These are phyloP conservation scores for Drosophila sulfurigaster DNA, from an alignment of 1,140 invertebrate genomes.

Conservation along the genomic window DNA sequence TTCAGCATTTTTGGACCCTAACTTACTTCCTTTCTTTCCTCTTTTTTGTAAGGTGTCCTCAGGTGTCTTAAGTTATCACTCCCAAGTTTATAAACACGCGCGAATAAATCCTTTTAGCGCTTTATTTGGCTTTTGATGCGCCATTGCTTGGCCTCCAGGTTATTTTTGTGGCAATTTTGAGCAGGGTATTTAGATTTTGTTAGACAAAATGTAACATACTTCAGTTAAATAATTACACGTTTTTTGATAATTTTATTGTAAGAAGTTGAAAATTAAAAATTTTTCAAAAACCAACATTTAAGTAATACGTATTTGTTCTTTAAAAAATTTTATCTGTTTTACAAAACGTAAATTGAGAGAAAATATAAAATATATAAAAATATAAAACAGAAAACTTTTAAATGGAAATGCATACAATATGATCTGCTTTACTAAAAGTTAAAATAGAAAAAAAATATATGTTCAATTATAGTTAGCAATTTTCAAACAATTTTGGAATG, in stretches of 20 bases:
- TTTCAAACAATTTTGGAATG: no score
- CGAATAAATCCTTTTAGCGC: slow-evolving; percentile 78
- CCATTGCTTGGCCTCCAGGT: slow-evolving; percentile 23
- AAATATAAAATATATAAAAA: no score
- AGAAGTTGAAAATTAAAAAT: no score
- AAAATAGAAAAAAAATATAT: no score
- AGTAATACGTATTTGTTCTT: no score
- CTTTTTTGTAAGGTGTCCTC: not conserved
- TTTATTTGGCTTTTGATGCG: slow-evolving; percentile 74
- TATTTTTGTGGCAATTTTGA: slow-evolving; percentile 31
- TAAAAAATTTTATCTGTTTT: no score
- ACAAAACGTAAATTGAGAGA: no score
- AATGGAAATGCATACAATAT: no score
- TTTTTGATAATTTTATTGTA: not conserved
- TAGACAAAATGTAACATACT: not conserved
- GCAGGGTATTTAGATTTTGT: not conserved
- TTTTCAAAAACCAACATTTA: no score
- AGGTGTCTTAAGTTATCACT: slow-evolving; percentile 24
- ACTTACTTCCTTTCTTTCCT: not conserved
- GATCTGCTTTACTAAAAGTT: no score
- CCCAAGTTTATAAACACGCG: slow-evolving; percentile 26
- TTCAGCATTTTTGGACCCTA: not conserved
- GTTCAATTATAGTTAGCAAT: no score
- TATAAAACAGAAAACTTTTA: no score
- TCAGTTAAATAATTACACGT: not conserved